Evolutionary conservation across 2,113 vertebrate genomes (phyloP).

Genomic region (Chauna torquata): DNA sequence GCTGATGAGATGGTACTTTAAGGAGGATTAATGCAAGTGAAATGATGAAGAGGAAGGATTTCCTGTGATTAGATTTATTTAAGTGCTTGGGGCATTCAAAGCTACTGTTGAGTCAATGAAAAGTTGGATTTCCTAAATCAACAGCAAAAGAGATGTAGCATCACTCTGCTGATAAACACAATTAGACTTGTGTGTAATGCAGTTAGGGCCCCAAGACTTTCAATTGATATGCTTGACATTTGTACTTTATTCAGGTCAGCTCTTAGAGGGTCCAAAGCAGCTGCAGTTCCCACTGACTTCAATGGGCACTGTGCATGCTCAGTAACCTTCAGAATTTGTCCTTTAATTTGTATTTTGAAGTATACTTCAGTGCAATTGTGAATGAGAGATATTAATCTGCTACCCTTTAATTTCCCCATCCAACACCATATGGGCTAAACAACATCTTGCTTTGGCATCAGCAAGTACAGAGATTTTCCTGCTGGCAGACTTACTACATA

Average conservation of each 20-base stretch:
- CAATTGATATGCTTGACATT: neutral
- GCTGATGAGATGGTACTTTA: neutral
- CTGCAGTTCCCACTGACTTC: neutral
- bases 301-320: neutral
- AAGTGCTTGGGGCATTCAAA: slow-evolving; percentile 7
- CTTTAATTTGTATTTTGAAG: neutral
- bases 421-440: neutral
- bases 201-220: slow-evolving; percentile 3
- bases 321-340: slow-evolving; percentile 10
- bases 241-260: slow-evolving; percentile 2
- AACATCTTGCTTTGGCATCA: neutral
- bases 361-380: neutral
- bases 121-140: slow-evolving; percentile 24
- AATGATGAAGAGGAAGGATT: slow-evolving; percentile 15
- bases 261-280: neutral
- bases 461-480: neutral
- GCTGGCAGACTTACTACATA: neutral
- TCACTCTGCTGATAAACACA: slow-evolving; percentile 25
- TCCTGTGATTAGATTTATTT: slow-evolving; percentile 44
- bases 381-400: neutral
- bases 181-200: slow-evolving; percentile 9
- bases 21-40: neutral
- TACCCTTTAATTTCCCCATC: neutral
- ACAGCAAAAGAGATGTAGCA: neutral
- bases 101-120: slow-evolving; percentile 29